Evolutionary conservation across 2,113 vertebrate species (phyloP).

Genomic region (Odocoileus virginianus): DNA sequence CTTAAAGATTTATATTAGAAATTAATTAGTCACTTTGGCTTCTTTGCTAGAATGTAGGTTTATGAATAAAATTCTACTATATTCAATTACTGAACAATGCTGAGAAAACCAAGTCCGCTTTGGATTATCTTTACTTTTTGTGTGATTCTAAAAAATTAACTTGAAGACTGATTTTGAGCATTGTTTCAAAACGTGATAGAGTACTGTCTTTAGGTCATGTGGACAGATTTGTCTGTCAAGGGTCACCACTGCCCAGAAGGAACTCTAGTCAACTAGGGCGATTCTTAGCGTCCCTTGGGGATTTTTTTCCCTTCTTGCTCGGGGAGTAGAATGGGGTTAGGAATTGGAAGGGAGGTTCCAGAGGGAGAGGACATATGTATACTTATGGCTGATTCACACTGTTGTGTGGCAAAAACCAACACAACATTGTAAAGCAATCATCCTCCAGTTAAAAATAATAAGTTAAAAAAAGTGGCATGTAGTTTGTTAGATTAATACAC

Average conservation of each 20-base stretch:
- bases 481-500: neutral
- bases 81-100: conserved; percentile 21
- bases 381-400: neutral
- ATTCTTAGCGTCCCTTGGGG: neutral
- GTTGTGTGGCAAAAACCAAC: neutral
- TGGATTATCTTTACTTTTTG: conserved; percentile 4
- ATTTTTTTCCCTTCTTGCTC: neutral
- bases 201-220: neutral
- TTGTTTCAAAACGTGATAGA: conserved; percentile 45
- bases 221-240: neutral
- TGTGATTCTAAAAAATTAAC: neutral
- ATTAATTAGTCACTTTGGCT: conserved; percentile 24
- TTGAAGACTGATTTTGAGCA: neutral
- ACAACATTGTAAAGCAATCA: neutral
- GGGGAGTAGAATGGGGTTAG: neutral
- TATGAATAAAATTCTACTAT: conserved; percentile 9
- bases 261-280: neutral
- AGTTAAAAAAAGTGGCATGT: neutral
- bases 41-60: conserved; percentile 40
- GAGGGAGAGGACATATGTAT: neutral
- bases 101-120: conserved; percentile 23
- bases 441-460: neutral
- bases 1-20: neutral
- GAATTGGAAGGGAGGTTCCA: neutral
- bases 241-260: neutral